These are phyloP conservation scores for Geotrupes spiniger DNA, from an alignment of 2,888 invertebrate genomes.

Conservation along the genomic window DNA sequence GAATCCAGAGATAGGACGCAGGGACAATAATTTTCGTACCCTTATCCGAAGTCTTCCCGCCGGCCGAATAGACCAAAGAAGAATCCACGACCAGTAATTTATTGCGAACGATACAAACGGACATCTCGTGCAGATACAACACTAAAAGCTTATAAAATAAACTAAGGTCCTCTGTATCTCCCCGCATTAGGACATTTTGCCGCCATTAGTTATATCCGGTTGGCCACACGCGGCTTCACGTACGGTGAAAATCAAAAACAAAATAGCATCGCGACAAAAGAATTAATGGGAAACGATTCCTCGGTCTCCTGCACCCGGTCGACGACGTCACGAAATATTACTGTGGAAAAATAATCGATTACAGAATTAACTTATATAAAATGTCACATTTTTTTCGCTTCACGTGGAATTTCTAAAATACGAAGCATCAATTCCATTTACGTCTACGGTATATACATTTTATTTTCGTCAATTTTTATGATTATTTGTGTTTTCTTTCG, in stretches of 20 bases:
- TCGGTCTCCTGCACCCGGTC: conserved; percentile 23
- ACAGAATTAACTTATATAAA: too few relatives aligned
- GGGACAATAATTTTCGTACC: background rate
- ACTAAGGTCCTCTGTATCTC: conserved; percentile 37
- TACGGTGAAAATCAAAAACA: conserved; percentile 30
- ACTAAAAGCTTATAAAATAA: conserved; percentile 38
- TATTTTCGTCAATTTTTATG: too few relatives aligned
- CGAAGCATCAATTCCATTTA: too few relatives aligned
- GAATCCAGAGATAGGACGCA: too few relatives aligned
- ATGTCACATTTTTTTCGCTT: too few relatives aligned
- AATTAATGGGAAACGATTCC: conserved; percentile 29
- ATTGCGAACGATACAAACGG: conserved; percentile 33
- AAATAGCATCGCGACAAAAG: conserved; percentile 28
- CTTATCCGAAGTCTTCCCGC: background rate
- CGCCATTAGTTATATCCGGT: conserved; percentile 44
- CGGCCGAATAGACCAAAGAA: conserved; percentile 4
- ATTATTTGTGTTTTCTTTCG: too few relatives aligned
- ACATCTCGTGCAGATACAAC: conserved; percentile 33
- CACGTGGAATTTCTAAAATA: too few relatives aligned
- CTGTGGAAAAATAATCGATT: too few relatives aligned
- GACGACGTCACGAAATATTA: conserved; percentile 1
- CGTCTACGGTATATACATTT: too few relatives aligned
- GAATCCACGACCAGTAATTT: conserved; percentile 25
- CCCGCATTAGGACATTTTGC: conserved; percentile 40
- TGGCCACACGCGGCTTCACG: conserved; percentile 38